Conservation (phyloP, 2,797 vertebrate species). For the Crocodylus rhombifer region DNA sequence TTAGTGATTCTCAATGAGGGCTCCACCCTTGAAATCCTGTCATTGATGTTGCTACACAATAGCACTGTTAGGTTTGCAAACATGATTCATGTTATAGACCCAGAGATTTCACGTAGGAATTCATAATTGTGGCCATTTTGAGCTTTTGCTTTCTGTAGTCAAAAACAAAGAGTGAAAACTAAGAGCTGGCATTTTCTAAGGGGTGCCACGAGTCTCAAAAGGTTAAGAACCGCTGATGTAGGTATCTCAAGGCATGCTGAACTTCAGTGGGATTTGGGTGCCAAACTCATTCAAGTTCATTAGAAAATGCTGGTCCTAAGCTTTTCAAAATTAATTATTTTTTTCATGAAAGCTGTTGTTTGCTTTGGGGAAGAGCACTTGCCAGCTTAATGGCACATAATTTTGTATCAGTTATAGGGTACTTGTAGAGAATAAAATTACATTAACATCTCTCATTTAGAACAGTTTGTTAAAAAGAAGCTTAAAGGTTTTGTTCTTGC, state of each 20-base stretch:
- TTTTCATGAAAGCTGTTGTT: constrained; percentile 27
- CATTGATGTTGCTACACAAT: no score
- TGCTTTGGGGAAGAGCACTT: not conserved
- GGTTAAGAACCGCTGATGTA: not conserved
- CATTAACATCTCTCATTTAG: not conserved
- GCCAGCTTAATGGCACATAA: not conserved
- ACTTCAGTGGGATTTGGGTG: constrained; percentile 20
- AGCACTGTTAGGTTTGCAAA: no score
- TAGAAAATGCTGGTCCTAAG: constrained; percentile 14
- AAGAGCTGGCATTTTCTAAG: no score
- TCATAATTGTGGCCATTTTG: no score
- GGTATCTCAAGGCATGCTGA: not conserved
- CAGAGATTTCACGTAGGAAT: no score
- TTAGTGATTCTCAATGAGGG: no score
- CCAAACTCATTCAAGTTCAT: constrained; percentile 40
- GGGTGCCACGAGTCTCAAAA: no score
- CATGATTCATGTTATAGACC: no score
- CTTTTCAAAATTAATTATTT: not conserved
- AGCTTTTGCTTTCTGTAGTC: no score
- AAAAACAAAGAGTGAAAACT: no score
- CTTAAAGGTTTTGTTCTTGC: not conserved
- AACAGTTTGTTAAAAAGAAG: not conserved
- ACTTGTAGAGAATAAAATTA: constrained; percentile 6
- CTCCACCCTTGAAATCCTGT: no score
- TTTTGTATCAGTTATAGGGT: constrained; percentile 10